These are phyloP conservation scores for Eucriotettix oculatus DNA, from an alignment of 2,888 invertebrate genomes.

Conservation along the genomic window DNA sequence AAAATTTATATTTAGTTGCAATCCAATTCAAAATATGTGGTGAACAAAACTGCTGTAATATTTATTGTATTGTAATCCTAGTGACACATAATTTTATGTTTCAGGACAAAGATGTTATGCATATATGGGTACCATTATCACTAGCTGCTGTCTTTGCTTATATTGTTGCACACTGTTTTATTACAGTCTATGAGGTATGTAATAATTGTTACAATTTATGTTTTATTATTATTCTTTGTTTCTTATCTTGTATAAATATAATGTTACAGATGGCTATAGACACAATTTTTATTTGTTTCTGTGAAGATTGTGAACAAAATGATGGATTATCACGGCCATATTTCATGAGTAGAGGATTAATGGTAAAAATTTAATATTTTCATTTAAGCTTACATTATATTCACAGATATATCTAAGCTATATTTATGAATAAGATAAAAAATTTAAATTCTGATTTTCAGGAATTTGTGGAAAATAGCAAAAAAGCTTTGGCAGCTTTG, in stretches of 20 bases:
- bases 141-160: conserved; percentile 47
- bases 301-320: conserved; percentile 47
- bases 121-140: conserved; percentile 43
- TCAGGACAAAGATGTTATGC: conserved; percentile 27
- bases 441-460: conserved; percentile 6
- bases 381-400: too few relatives aligned
- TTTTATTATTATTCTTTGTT: background rate
- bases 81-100: background rate
- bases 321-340: conserved; percentile 44
- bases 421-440: background rate
- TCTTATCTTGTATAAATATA: background rate
- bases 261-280: conserved; percentile 45
- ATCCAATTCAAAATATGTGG: too few relatives aligned
- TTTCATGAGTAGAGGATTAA: conserved; percentile 45
- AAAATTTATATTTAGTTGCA: too few relatives aligned
- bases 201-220: background rate
- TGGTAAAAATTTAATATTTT: conserved; percentile 24
- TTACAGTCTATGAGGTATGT: conserved; percentile 53
- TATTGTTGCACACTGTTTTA: conserved; percentile 51
- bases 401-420: too few relatives aligned
- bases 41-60: too few relatives aligned
- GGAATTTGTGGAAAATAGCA: conserved; percentile 44
- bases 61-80: too few relatives aligned
- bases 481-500: conserved; percentile 26
- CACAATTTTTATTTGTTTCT: conserved; percentile 49